phyloP scores from a whole-genome alignment of 2,797 vertebrate genomes.

The Chiloscyllium punctatum region DNA sequence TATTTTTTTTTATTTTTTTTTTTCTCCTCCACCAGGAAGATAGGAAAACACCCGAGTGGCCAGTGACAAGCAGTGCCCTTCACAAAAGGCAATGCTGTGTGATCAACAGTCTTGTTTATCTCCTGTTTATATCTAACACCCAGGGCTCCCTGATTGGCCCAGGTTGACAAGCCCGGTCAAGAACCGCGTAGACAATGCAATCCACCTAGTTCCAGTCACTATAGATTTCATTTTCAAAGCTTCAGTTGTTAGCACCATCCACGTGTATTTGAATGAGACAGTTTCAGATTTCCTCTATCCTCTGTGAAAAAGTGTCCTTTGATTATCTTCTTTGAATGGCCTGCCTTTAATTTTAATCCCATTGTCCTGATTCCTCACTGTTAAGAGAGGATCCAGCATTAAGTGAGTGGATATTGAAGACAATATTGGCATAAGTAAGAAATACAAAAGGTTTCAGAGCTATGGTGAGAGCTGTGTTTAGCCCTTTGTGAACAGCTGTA shows the following conservation, averaged over 20 bases:
- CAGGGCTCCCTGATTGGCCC: too few species aligned
- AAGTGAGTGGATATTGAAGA: not conserved
- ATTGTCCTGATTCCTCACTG: not conserved
- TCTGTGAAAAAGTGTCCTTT: not conserved
- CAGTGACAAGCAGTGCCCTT: too few species aligned
- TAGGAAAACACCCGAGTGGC: too few species aligned
- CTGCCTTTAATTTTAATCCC: not conserved
- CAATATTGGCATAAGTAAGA: not conserved
- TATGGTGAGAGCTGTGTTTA: too few species aligned
- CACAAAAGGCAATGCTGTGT: too few species aligned
- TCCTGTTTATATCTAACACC: too few species aligned
- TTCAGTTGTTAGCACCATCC: not conserved
- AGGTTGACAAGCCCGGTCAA: too few species aligned
- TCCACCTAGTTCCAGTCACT: too few species aligned
- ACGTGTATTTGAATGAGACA: not conserved
- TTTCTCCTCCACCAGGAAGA: too few species aligned
- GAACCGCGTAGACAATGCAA: too few species aligned
- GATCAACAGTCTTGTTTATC: too few species aligned
- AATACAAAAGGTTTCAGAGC: not conserved
- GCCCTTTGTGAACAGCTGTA: not conserved
- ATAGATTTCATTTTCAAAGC: not conserved
- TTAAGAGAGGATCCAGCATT: not conserved
- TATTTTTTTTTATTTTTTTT: too few species aligned
- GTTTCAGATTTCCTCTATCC: not conserved
- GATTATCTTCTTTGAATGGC: not conserved